Base-by-base conservation (phyloP, 2,888 invertebrate species). In the Nymphalis urticae region DNA sequence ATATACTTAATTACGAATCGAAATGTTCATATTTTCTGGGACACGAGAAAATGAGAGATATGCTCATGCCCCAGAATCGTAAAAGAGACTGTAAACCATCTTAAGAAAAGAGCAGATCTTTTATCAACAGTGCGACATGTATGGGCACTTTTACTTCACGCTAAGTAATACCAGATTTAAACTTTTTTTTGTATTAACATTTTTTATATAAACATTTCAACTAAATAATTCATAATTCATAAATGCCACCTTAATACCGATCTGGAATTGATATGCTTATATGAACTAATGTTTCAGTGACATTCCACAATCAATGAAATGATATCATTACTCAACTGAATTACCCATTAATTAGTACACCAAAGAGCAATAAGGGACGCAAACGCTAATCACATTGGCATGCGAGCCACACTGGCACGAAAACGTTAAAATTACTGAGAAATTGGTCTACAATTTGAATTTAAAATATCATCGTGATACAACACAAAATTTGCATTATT, bases 371-470 rank as follows among this genome's bases (percentile, higher is more conserved):
- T 68, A 70, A 62, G 72, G 69, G 54, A 64, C 61, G 65, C 53
- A 69, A 68, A 67, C 61, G 70, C 73, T 75, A 73, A 76, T 73
- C 67, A 65, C 67, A 75, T 75, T 75, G 73, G 70, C 71, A 73
- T 70, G 69, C 71, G 73, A 68, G 77, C 66, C 80, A 79, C 80
- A 81, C 79, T 76, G 75, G 71, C 71, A 68, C 71, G 75, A 76
- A 77, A 79, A 76, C 76, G 72, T 79, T 78, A 80, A 80, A 81
- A 82, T 78, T 68, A 73, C 75, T 76, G 76, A 79, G 78, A 79
- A 81, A 83, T 82, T 75, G 76, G 76, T 75, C 74, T 74, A 78
- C 77, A 78, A 76, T 77, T 79, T 77, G 76, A 83, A 83, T 83
- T 82, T 75, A 80, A 84, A 83, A 80, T 78, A 75, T 75, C 73